These are phyloP conservation scores for Acanthococcus lagerstroemiae DNA, from an alignment of 2,888 invertebrate species.

Conservation along the genomic window DNA sequence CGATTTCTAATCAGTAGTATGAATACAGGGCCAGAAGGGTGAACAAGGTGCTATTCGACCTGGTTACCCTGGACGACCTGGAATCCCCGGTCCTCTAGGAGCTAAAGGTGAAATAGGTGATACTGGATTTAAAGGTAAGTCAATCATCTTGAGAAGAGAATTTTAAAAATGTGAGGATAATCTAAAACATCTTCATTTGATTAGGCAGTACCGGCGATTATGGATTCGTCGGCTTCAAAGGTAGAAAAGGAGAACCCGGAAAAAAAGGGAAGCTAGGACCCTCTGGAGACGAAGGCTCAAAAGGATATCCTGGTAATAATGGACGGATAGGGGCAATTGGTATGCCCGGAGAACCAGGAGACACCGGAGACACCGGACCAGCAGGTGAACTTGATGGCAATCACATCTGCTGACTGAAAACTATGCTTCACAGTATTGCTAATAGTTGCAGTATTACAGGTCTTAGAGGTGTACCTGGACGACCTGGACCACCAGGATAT, in stretches of 20 bases:
- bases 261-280: conserved; percentile 6
- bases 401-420: neutral
- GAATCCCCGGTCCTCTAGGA: conserved; percentile 38
- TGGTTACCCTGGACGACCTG: conserved; percentile 38
- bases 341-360: conserved; percentile 32
- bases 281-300: conserved; percentile 2
- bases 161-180: neutral
- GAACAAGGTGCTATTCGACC: conserved; percentile 42
- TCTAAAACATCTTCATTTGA: neutral
- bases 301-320: conserved; percentile 26
- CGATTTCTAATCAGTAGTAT: neutral
- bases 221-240: conserved; percentile 38
- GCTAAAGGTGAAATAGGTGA: conserved; percentile 38
- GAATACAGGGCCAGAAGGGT: conserved; percentile 43
- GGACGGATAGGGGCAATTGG: conserved; percentile 31
- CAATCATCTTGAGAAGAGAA: conserved; percentile 32
- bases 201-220: conserved; percentile 22
- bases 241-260: conserved; percentile 36
- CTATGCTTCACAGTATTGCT: neutral
- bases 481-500: conserved; percentile 34
- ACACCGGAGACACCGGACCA: conserved; percentile 34
- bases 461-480: conserved; percentile 18
- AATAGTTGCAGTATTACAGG: conserved; percentile 4
- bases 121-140: conserved; percentile 34
- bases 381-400: conserved; percentile 1